Conservation (phyloP, 2,888 invertebrate genomes). For the Hydrotaea cyrtoneurina region DNA sequence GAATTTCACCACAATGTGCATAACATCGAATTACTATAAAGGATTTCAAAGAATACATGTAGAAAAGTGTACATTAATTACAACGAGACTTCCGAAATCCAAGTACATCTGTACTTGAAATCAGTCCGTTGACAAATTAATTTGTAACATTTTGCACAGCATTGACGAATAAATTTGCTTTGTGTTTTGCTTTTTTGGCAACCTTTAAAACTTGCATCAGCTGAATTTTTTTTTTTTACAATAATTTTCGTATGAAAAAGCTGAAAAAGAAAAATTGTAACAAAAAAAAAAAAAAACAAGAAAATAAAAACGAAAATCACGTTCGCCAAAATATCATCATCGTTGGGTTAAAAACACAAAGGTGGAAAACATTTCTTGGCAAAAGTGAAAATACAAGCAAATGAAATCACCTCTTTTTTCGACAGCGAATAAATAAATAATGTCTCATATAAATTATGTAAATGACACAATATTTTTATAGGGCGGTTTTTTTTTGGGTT, state of each 20-base stretch:
- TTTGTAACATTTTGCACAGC: conserved; percentile 47
- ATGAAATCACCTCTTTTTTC: conserved; percentile 59
- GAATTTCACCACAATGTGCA: too few relatives aligned
- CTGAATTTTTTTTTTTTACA: conserved; percentile 58
- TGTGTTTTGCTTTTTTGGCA: conserved; percentile 51
- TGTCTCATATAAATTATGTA: conserved; percentile 57
- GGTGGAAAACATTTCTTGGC: conserved; percentile 47
- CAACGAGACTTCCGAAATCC: neutral
- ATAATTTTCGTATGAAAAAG: conserved; percentile 51
- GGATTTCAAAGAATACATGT: too few relatives aligned
- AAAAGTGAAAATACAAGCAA: conserved; percentile 41
- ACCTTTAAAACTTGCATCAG: conserved; percentile 62
- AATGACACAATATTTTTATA: conserved; percentile 47
- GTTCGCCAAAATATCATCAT: conserved; percentile 53
- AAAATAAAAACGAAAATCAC: conserved; percentile 41
- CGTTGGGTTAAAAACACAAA: conserved; percentile 26
- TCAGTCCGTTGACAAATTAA: conserved; percentile 40
- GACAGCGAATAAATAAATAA: conserved; percentile 56
- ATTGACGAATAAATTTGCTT: conserved; percentile 53
- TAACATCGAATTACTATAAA: too few relatives aligned
- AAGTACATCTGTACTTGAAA: conserved; percentile 3
- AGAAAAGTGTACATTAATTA: too few relatives aligned
- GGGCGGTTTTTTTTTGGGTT: neutral
- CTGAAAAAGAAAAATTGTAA: conserved; percentile 27
- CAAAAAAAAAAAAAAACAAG: conserved; percentile 15